Evolutionary conservation across 2,113 vertebrate species (phyloP), one percentile per base, ranked within the genome.

Genomic region (Orientallactaga bullata): DNA sequence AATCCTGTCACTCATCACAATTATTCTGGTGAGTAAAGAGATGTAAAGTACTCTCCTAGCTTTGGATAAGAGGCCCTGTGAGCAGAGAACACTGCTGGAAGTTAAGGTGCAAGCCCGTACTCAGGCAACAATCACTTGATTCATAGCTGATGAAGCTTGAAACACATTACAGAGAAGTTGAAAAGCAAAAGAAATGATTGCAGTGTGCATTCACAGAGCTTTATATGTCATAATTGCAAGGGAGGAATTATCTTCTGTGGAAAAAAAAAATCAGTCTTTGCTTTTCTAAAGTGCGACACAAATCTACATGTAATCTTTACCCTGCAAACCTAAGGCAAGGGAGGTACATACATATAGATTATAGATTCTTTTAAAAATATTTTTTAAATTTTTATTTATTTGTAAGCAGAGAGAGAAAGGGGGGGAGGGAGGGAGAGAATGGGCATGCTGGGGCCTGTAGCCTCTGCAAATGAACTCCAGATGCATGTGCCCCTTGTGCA

Each of bases 11-110:
- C 16, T 78, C 58, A 66, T 32, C 73, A 88, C 71, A 63, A 89
- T 82, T 92, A 63, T 77, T 94, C 72, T 87, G 73, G 82, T 63
- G 42, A 93, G 47, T 78, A 88, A 85, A 82, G 89, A 92, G 65
- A 90, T 79, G 66, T 55, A 82, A 90, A 92, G 30, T 89, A 32
- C 23, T 85, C 86, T 66, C 42, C 21, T 68, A 87, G 35, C 63
- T 65, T 73, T 91, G n/a, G 39, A 35, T 47, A 65, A 87, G 87
- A 95, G 68, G 32, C 21, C 72, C 66, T 76, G 58, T 39, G 78
- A 69, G 55, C 20, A 77, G 74, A 91, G 26, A 82, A 81, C 18
- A 71, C 7, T 39, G 9, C 51, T 85, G 15, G n/a, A 93, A 65
- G 39, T n/a, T 23, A 80, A 73, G 20, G 61, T 72, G 58, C 60